phyloP scores from a whole-genome alignment of 2,888 invertebrate species.

The Zygogramma bicolorata region DNA sequence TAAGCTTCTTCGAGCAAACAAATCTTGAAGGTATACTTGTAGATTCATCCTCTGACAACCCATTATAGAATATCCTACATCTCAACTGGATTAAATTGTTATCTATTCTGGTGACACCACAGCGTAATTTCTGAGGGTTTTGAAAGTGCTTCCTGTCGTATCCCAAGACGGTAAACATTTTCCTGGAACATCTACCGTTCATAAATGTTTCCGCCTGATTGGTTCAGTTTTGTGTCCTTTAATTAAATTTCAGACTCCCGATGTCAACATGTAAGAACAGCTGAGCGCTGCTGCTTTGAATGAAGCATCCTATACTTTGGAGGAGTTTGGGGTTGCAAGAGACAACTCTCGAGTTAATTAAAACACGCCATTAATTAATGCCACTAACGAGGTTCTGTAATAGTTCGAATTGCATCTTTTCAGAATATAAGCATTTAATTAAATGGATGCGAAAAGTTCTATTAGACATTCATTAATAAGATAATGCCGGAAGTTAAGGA shows the following conservation, averaged over 20 bases:
- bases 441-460: neutral
- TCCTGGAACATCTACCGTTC: neutral
- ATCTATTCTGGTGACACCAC: too few relatives aligned
- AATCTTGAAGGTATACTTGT: too few relatives aligned
- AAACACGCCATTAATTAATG: slow-evolving; percentile 30
- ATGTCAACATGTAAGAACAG: slow-evolving; percentile 10
- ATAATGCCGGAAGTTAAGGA: too few relatives aligned
- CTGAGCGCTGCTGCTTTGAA: neutral
- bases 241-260: neutral
- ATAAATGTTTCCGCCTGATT: neutral
- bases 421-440: neutral
- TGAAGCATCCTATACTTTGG: slow-evolving; percentile 7
- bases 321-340: slow-evolving; percentile 3
- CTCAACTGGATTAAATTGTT: too few relatives aligned
- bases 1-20: too few relatives aligned
- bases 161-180: neutral
- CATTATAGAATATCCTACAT: too few relatives aligned
- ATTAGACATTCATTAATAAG: neutral
- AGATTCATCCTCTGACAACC: too few relatives aligned
- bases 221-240: neutral
- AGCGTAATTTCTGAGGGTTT: too few relatives aligned
- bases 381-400: slow-evolving; percentile 17
- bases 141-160: neutral
- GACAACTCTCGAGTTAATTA: slow-evolving; percentile 35
- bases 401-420: neutral